Evolutionary conservation across 2,888 invertebrate species (phyloP), one percentile per base, ranked within the genome.

Genomic region (Julus scandinavius): DNA sequence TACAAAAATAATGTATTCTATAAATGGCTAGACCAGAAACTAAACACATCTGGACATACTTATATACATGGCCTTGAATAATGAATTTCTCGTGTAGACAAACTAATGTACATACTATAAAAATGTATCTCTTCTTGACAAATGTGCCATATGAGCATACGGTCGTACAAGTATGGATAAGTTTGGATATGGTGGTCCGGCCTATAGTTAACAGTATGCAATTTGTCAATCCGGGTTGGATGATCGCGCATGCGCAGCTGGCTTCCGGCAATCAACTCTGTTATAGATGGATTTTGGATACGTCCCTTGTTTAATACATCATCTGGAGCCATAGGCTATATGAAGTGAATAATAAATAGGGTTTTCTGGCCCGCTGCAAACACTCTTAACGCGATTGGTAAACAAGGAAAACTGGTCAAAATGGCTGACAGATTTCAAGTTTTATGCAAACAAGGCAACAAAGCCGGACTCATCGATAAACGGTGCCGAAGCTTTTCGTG

Each of bases 341-440:
- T 72, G 72, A 29, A 72, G 72, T 72, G 72, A 72, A 72, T 72
- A 72, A 20, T 72, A 72, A 72, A 72, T 72, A 63, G n/a, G n/a
- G 29, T 72, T 72, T 72, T 72, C 72, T 72, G 72, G 29, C 6
- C n/a, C 72, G 29, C 72, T 29, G 72, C 72, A 72, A 72, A 72
- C 29, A 72, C 72, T 29, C 72, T 72, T 72, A 29, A 72, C 72
- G 72, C 72, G 72, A 29, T 20, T 17, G 29, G 72, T 29, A 72
- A 72, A 72, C 72, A n/a, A 72, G 20, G 72, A 72, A 72, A 72
- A 72, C 72, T 29, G 29, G 72, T 72, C 72, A 72, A 72, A 72
- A 72, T 72, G 72, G 72, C 72, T 72, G 72, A 72, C 72, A 72
- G 72, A 72, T 72, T 72, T 72, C 72, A 29, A 72, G 72, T 72